Evolutionary conservation across 2,113 vertebrate genomes (phyloP), one percentile per base, ranked within the genome.

Genomic region (Eolophus roseicapilla): DNA sequence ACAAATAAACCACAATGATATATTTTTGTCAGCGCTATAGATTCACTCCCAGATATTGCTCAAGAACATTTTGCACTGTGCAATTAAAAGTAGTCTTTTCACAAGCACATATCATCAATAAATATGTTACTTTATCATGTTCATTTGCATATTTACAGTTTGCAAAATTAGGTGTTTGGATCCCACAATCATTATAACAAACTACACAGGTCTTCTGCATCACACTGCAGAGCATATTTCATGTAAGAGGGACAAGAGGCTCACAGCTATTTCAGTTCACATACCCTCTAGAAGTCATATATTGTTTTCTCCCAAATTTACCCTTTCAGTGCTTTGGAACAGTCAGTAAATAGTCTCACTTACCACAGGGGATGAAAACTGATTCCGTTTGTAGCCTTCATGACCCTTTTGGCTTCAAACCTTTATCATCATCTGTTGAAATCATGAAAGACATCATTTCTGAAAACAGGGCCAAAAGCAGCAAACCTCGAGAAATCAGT

Each of bases 231-330:
- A 88, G 21, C 2, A 3, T 76, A 86, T 79, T 92, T 94, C 43
- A 37, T n/a, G 3, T 65, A 73, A 84, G 67, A 55, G 15, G 20
- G 17, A 68, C 91, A 92, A 92, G n/a, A 92, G 44, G 31, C 76
- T 94, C 53, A n/a, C 31, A 70, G 79, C 29, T 92, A 11, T 90
- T 95, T 88, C 92, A 46, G 33, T 92, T 88, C 86, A 76, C 77
- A 68, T 33, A 69, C 35, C 67, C 65, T 88, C 82, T 86, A 86
- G 67, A 92, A 95, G 95, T 90, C 73, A 79, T 55, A 18, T 82
- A 92, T 92, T 84, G 93, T 95, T 92, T 96, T 90, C 52, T 92
- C 83, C 23, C 33, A 82, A 39, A 65, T 94, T 93, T 94, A 94
- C 79, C 92, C 81, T 94, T 93, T 91, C 52, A 35, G 55, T 86